phyloP scores from a whole-genome alignment of 2,888 invertebrate genomes.

The Synanthedon andrenaeformis region DNA sequence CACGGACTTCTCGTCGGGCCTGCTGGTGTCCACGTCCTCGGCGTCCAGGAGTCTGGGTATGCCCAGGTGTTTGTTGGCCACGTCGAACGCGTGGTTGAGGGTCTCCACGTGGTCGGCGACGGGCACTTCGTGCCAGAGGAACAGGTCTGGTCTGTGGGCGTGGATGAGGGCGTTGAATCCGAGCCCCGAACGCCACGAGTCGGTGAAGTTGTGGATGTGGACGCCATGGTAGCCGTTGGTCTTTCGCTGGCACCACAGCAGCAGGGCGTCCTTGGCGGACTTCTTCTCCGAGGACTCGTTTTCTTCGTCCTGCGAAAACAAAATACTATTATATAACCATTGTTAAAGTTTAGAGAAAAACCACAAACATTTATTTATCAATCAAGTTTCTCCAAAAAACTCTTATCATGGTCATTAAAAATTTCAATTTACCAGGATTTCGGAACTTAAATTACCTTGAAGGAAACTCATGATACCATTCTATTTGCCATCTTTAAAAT shows the following conservation, averaged over 20 bases:
- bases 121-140: constrained; percentile 86
- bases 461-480: too few species aligned
- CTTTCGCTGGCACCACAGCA: constrained; percentile 98
- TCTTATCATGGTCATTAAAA: too few species aligned
- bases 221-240: constrained; percentile 94
- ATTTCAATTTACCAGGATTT: too few species aligned
- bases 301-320: constrained; percentile 82
- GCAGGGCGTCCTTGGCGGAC: constrained; percentile 97
- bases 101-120: constrained; percentile 91
- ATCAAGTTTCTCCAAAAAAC: too few species aligned
- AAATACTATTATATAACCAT: not conserved
- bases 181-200: constrained; percentile 95
- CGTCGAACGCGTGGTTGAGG: constrained; percentile 97
- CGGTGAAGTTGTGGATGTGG: constrained; percentile 89
- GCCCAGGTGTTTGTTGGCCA: constrained; percentile 92
- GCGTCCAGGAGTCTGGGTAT: constrained; percentile 94
- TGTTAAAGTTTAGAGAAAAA: too few species aligned
- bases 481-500: too few species aligned
- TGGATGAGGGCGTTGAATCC: constrained; percentile 99
- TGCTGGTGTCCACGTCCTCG: constrained; percentile 94
- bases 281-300: constrained; percentile 97
- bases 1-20: constrained; percentile 98
- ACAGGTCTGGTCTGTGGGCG: constrained; percentile 95
- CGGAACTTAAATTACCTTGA: too few species aligned
- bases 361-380: too few species aligned